A percentile compares a stretch with the other conserved stretches of the same genome.
Conservation (phyloP, 2,113 vertebrate species). For the Herpetotheres cachinnans region DNA sequence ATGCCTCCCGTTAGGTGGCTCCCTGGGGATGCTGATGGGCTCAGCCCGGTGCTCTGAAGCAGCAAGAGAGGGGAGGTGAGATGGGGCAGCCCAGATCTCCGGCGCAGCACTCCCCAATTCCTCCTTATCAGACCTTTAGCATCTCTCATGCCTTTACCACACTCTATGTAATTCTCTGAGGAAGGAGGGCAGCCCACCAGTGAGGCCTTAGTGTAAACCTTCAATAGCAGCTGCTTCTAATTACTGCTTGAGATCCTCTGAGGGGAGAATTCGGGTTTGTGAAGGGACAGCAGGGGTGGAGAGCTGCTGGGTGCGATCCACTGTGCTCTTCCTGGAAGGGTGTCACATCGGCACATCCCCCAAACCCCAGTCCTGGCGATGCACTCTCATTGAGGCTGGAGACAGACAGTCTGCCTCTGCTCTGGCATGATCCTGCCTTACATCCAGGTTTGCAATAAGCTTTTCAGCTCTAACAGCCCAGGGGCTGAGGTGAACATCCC, state of each 20-base stretch:
- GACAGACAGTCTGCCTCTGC: neutral
- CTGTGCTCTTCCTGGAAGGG: neutral
- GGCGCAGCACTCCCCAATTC: rapidly evolving
- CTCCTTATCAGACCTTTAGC: neutral
- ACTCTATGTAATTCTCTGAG: rapidly evolving
- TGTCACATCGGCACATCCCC: rapidly evolving
- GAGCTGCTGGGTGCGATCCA: neutral
- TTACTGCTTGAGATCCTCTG: neutral
- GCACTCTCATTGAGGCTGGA: neutral
- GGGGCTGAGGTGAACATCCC: neutral
- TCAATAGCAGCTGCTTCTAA: neutral
- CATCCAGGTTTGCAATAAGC: neutral
- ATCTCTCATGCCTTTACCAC: neutral
- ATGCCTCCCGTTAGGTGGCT: rapidly evolving
- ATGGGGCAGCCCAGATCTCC: neutral
- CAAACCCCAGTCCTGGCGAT: neutral
- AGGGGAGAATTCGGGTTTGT: neutral
- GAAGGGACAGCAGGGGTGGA: neutral
- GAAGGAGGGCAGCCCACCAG: neutral
- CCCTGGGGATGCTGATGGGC: neutral
- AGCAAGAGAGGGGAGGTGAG: neutral
- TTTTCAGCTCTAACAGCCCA: neutral
- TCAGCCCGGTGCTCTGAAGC: neutral
- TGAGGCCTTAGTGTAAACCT: neutral
- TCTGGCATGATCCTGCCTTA: neutral